A percentile compares a stretch with the other conserved stretches of the same genome.
These are phyloP conservation scores for Lucinisca nassula DNA, from an alignment of 2,888 invertebrate genomes.

Conservation along the genomic window DNA sequence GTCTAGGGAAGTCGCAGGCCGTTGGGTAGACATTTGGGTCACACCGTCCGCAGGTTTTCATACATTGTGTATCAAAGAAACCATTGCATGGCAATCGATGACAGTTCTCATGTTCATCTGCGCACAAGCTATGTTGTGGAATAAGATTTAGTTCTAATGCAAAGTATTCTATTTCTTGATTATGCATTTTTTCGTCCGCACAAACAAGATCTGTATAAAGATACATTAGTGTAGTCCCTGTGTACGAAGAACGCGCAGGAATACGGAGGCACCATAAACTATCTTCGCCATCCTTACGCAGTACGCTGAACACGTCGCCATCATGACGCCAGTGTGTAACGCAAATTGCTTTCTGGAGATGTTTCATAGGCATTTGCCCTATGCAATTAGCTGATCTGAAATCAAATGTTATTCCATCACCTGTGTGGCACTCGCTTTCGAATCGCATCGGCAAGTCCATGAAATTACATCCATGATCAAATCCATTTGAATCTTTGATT, in stretches of 20 bases:
- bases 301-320: conserved; percentile 72
- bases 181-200: neutral
- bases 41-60: conserved; percentile 80
- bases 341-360: conserved; percentile 74
- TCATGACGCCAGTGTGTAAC: conserved; percentile 77
- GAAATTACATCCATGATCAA: conserved; percentile 79
- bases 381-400: conserved; percentile 77
- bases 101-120: conserved; percentile 83
- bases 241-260: conserved; percentile 57
- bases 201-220: conserved; percentile 79
- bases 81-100: conserved; percentile 72
- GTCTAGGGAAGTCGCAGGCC: conserved; percentile 76
- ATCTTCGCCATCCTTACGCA: conserved; percentile 67
- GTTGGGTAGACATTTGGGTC: conserved; percentile 67
- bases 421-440: conserved; percentile 82
- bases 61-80: conserved; percentile 77
- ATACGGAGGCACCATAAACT: conserved; percentile 78
- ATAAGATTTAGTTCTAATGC: conserved; percentile 71
- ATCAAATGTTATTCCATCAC: conserved; percentile 81
- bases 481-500: conserved; percentile 66
- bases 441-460: conserved; percentile 83
- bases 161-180: conserved; percentile 56
- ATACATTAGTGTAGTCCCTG: conserved; percentile 47
- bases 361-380: conserved; percentile 71
- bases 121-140: conserved; percentile 75